Percentiles rank a stretch among this genome's conserved stretches.
Conservation (phyloP, 2,797 vertebrate species). For the Lepilemur ruficaudatus region DNA sequence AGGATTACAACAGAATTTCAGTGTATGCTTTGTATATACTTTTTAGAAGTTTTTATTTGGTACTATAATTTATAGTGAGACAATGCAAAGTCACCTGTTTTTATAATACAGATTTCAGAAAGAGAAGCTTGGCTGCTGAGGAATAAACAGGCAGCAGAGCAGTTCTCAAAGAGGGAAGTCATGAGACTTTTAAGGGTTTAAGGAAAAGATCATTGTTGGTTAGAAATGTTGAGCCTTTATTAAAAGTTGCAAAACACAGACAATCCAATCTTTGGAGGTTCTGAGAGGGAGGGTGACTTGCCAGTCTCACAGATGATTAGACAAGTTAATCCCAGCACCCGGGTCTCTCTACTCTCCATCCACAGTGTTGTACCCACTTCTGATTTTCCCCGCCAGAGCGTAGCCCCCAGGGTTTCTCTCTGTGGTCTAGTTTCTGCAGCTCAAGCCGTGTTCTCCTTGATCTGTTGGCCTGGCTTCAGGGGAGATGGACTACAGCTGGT, state of each 20-base stretch:
- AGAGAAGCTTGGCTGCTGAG: constrained; percentile 13
- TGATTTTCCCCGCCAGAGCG: not conserved
- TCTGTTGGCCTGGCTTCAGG: constrained; percentile 12
- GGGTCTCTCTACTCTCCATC: not conserved
- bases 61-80: not conserved
- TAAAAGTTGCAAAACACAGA: constrained; percentile 35
- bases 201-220: constrained; percentile 23
- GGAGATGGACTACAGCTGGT: constrained; percentile 46
- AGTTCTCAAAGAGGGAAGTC: not conserved
- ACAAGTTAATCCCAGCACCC: not conserved
- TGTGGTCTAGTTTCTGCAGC: not conserved
- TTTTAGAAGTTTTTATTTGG: constrained; percentile 22
- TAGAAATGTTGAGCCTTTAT: constrained; percentile 43
- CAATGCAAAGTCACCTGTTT: not conserved
- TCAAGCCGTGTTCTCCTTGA: constrained; percentile 3
- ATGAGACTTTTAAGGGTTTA: not conserved
- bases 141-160: constrained; percentile 7
- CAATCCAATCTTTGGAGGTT: not conserved
- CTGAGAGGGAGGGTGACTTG: not conserved
- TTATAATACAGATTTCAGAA: constrained; percentile 47
- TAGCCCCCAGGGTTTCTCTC: not conserved
- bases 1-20: constrained; percentile 33
- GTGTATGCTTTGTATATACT: not conserved
- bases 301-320: not conserved
- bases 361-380: not conserved